A percentile compares a stretch with the other conserved stretches of the same genome.
Conservation (phyloP, 2,797 vertebrate species). For the Thaleichthys pacificus region DNA sequence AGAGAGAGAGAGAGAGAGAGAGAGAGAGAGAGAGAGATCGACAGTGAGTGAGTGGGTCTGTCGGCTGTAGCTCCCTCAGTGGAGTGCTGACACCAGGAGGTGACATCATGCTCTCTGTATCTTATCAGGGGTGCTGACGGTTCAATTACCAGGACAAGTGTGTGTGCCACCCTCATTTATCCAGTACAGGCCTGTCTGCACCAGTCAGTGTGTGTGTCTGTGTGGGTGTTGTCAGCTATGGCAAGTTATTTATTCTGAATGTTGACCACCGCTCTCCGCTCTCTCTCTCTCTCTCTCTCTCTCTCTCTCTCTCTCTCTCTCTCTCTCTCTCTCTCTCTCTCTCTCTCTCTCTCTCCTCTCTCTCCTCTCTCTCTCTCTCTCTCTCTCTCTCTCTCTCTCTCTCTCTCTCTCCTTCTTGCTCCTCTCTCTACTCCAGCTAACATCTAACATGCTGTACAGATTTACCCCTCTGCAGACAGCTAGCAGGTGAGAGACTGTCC, state of each 20-base stretch:
- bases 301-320: too few relatives aligned
- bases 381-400: too few relatives aligned
- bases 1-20: conserved; percentile 54
- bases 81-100: conserved; percentile 56
- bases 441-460: conserved; percentile 62
- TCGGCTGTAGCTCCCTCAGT: conserved; percentile 36
- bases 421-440: neutral
- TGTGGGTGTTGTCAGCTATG: too few relatives aligned
- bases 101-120: conserved; percentile 60
- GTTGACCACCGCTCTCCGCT: too few relatives aligned
- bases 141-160: conserved; percentile 70
- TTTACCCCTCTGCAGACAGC: conserved; percentile 43
- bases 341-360: too few relatives aligned
- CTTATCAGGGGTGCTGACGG: conserved; percentile 62
- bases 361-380: too few relatives aligned
- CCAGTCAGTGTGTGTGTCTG: conserved; percentile 50
- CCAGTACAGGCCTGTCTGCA: neutral
- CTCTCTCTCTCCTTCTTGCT: too few relatives aligned
- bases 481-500: conserved; percentile 42
- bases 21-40: conserved; percentile 22
- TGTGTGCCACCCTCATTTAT: conserved; percentile 33
- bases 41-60: conserved; percentile 33
- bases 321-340: too few relatives aligned
- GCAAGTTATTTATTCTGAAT: too few relatives aligned
- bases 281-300: too few relatives aligned